Conservation (phyloP, 2,888 invertebrate species). For the Amphipyra berbera region DNA sequence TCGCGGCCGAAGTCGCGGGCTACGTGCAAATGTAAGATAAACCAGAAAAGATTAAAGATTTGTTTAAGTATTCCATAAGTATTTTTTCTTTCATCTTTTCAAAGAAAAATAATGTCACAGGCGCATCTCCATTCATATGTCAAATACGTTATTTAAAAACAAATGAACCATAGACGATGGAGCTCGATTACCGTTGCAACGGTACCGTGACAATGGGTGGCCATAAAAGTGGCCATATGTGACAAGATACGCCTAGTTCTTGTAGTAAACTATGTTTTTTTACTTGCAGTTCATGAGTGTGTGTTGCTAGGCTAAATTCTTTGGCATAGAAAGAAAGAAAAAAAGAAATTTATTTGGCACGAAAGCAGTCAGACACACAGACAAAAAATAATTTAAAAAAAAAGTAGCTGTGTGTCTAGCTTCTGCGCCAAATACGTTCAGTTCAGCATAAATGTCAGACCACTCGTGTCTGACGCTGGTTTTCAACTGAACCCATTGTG, state of each 20-base stretch:
- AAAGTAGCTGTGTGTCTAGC: too few species aligned
- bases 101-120: slow-evolving; percentile 17
- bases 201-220: slow-evolving; percentile 36
- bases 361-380: too few species aligned
- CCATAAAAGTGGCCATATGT: slow-evolving; percentile 30
- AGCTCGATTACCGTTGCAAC: slow-evolving; percentile 38
- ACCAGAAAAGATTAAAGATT: too few species aligned
- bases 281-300: background rate
- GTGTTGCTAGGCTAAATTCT: background rate
- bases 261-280: background rate
- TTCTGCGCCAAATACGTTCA: too few species aligned
- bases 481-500: too few species aligned
- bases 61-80: too few species aligned
- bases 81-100: background rate
- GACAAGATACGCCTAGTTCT: slow-evolving; percentile 23
- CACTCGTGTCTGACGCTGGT: too few species aligned
- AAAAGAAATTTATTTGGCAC: too few species aligned
- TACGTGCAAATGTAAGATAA: too few species aligned
- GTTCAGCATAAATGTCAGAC: too few species aligned
- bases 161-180: slow-evolving; percentile 23
- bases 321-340: background rate
- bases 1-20: too few species aligned
- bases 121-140: slow-evolving; percentile 28
- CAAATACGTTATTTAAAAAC: slow-evolving; percentile 22
- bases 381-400: too few species aligned